Base-by-base conservation (phyloP, 2,888 invertebrate species). In the Calliopum simillimum region DNA sequence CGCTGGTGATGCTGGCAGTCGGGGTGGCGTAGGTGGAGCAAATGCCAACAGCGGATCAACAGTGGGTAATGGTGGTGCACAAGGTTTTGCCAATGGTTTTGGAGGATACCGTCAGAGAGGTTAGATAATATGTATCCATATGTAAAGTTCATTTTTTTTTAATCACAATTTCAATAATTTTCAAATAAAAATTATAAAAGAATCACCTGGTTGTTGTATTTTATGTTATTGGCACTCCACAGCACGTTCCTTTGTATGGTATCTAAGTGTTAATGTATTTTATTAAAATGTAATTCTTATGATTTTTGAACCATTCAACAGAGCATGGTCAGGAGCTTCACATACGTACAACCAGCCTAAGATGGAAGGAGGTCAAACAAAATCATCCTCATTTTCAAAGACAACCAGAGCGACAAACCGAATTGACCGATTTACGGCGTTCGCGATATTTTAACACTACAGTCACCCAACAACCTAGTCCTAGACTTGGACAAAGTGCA, bases 11-110 rank as follows among this genome's bases (percentile, higher is more conserved):
- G 77, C 76, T 0, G 72, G 69, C 16, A 79, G 75, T 47, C 23
- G 56, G 49, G 73, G 72, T 2, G 73, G 72, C 3, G 69, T 61
- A 3, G 72, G 71, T 19, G 69, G 72, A 21, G 77, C 74, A n/a
- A 72, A 76, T 44, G 64, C 76, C 33, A 74, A 75, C 4, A 74
- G 78, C 73, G 78, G 77, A 47, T 80, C 73, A 16, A 16, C 19
- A 16, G 76, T 75, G 56, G 68, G 66, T 11, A 46, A 64, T 63
- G 75, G 71, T 12, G 75, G 75, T 4, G 69, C 68, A 8, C 66
- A 70, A 41, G 68, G 62, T 33, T 43, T 43, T 43, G 61, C 25
- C 16, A 68, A 63, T 19, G 73, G 72, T 3, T 47, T 25, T 8
- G 74, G 61, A 6, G 55, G 55, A 6, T 47, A 46, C 23, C 25